Conservation (phyloP, 2,888 invertebrate genomes). For the Brachyptera putata region DNA sequence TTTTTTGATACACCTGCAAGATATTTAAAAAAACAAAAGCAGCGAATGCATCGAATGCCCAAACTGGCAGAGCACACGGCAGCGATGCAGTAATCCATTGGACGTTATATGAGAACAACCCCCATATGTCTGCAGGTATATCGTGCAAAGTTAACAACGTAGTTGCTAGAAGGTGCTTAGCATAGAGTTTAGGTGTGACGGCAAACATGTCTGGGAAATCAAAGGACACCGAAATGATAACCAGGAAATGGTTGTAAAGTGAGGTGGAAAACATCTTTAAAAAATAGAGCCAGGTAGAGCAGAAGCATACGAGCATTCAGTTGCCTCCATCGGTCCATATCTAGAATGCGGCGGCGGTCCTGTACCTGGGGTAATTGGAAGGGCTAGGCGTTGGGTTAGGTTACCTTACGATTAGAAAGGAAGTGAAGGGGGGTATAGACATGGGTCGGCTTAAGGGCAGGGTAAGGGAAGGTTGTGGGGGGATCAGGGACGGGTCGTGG, state of each 20-base stretch:
- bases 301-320: too few species aligned
- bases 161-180: constrained; percentile 34
- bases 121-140: constrained; percentile 35
- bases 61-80: constrained; percentile 32
- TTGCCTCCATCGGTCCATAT: too few species aligned
- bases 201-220: constrained; percentile 31
- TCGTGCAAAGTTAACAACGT: constrained; percentile 35
- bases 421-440: too few species aligned
- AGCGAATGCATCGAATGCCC: constrained; percentile 33
- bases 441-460: too few species aligned
- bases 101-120: constrained; percentile 37
- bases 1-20: constrained; percentile 29
- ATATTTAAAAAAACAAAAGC: constrained; percentile 37
- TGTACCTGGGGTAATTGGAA: too few species aligned
- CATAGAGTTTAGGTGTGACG: constrained; percentile 32
- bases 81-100: constrained; percentile 36
- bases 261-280: constrained; percentile 27
- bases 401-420: too few species aligned
- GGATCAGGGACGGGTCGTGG: too few species aligned
- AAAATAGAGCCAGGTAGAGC: constrained; percentile 37
- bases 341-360: too few species aligned
- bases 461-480: too few species aligned
- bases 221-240: constrained; percentile 35
- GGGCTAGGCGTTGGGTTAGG: too few species aligned
- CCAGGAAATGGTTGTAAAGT: constrained; percentile 36